Conservation (phyloP, 2,113 vertebrate genomes). For the Etheostoma cragini region DNA sequence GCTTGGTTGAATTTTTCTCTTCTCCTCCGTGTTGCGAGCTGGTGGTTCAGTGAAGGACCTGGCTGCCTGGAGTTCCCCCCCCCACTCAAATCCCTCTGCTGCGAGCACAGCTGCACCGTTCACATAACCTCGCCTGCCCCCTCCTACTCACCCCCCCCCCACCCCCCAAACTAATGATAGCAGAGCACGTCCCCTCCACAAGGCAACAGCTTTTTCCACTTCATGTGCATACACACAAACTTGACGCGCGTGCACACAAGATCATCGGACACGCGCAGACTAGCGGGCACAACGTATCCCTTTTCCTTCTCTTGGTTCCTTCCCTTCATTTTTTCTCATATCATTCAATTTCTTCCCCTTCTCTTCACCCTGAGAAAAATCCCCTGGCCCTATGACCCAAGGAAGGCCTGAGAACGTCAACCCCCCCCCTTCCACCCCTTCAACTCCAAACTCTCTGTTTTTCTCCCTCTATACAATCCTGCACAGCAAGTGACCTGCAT, state of each 20-base stretch:
- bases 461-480: slow-evolving; percentile 57
- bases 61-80: slow-evolving; percentile 76
- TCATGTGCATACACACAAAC: slow-evolving; percentile 69
- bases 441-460: slow-evolving; percentile 58
- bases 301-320: slow-evolving; percentile 64
- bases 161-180: slow-evolving; percentile 84
- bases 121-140: slow-evolving; percentile 87
- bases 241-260: slow-evolving; percentile 13
- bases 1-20: slow-evolving; percentile 51
- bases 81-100: slow-evolving; percentile 87
- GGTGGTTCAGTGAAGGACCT: slow-evolving; percentile 83
- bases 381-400: slow-evolving; percentile 76
- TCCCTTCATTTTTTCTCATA: slow-evolving; percentile 78
- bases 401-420: slow-evolving; percentile 77
- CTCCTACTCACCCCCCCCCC: slow-evolving; percentile 56
- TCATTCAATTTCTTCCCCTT: slow-evolving; percentile 77
- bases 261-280: slow-evolving; percentile 39
- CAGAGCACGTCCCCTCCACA: slow-evolving; percentile 85
- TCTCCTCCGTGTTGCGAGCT: slow-evolving; percentile 73
- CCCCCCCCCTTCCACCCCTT: slow-evolving; percentile 16
- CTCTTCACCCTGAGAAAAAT: slow-evolving; percentile 83
- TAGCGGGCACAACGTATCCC: slow-evolving; percentile 75
- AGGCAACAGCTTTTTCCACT: slow-evolving; percentile 89
- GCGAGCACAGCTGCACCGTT: slow-evolving; percentile 86
- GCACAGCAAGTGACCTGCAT: slow-evolving; percentile 76